These are phyloP conservation scores for Psittacula cyanocephala DNA, from an alignment of 2,113 vertebrate genomes.

Conservation along the genomic window DNA sequence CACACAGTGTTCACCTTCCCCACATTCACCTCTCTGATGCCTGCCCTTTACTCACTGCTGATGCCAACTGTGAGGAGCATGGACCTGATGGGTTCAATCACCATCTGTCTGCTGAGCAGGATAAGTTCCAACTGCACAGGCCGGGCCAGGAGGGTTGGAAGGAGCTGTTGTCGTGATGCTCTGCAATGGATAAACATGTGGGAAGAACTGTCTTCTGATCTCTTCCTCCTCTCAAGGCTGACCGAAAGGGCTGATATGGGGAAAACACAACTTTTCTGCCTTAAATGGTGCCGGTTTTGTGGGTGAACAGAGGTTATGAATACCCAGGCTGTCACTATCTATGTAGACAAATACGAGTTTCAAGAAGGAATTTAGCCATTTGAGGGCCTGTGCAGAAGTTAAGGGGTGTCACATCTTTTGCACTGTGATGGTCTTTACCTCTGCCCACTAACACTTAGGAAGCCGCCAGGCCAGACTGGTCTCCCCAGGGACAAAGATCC, in stretches of 20 bases:
- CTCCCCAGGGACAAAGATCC: neutral
- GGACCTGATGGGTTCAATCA: neutral
- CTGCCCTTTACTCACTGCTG: neutral
- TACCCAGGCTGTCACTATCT: neutral
- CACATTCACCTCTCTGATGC: neutral
- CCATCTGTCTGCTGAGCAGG: neutral
- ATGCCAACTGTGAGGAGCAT: neutral
- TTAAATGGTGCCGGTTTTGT: neutral
- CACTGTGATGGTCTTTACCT: neutral
- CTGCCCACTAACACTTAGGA: neutral
- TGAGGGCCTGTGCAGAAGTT: neutral
- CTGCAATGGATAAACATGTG: neutral
- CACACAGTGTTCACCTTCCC: neutral
- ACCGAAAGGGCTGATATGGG: neutral
- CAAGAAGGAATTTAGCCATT: neutral
- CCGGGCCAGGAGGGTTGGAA: neutral
- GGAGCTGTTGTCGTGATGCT: neutral
- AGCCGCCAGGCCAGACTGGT: neutral
- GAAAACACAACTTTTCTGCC: neutral
- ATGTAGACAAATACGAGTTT: neutral
- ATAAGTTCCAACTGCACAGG: neutral
- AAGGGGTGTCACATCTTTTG: neutral
- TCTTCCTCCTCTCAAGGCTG: neutral
- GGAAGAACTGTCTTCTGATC: neutral
- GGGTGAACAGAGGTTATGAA: neutral